Conservation (phyloP, 2,888 invertebrate genomes). For the Drosophila vallismaia region DNA sequence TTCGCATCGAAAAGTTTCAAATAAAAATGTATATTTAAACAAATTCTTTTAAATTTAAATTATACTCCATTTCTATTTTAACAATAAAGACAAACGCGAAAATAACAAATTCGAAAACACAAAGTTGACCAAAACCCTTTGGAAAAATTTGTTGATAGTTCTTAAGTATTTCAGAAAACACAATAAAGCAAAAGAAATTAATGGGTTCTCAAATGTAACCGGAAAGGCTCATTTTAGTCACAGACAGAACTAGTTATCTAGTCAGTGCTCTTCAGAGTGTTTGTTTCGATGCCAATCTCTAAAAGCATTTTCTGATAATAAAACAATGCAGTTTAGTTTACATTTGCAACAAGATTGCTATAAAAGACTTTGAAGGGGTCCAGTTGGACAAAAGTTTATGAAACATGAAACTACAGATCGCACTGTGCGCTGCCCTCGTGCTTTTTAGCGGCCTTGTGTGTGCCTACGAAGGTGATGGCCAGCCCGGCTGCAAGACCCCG, state of each 20-base stretch:
- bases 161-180: not conserved
- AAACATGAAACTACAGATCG: constrained; percentile 60
- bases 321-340: constrained; percentile 31
- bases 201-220: constrained; percentile 1
- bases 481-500: constrained; percentile 71
- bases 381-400: constrained; percentile 36
- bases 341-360: constrained; percentile 43
- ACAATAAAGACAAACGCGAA: not conserved
- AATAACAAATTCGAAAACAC: not conserved
- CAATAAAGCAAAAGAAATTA: not conserved
- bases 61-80: no score
- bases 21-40: no score
- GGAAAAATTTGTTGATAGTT: not conserved
- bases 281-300: constrained; percentile 54
- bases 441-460: constrained; percentile 36
- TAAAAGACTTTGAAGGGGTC: constrained; percentile 38
- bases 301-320: constrained; percentile 65
- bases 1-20: no score
- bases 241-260: constrained; percentile 17
- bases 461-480: constrained; percentile 65
- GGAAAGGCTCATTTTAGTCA: constrained; percentile 8
- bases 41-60: no score
- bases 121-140: not conserved
- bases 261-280: constrained; percentile 33
- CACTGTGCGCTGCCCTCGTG: constrained; percentile 51